Percentiles rank a stretch among this genome's conserved stretches.
Conservation (phyloP, 2,888 invertebrate species). For the Epiblema foenella region DNA sequence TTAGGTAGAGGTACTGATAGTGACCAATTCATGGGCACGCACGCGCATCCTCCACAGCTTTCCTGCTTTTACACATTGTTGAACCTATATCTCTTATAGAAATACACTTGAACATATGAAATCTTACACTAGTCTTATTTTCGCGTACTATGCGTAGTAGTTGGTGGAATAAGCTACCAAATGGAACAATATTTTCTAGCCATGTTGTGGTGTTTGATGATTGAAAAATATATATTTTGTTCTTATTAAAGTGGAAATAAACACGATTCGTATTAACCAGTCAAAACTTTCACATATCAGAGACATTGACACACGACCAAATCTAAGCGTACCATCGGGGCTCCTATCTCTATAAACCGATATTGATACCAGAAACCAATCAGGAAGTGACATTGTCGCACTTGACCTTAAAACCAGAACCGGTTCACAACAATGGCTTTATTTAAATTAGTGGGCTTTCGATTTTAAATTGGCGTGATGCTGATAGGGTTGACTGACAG, state of each 20-base stretch:
- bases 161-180: too few relatives aligned
- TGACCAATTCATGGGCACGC: background rate
- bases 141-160: too few relatives aligned
- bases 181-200: background rate
- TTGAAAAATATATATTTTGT: background rate
- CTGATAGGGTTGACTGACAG: constrained; percentile 29
- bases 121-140: too few relatives aligned
- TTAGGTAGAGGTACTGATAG: background rate
- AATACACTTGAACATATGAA: too few relatives aligned
- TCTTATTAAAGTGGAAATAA: background rate
- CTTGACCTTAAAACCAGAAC: constrained; percentile 43
- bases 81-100: too few relatives aligned
- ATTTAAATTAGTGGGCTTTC: constrained; percentile 37
- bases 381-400: constrained; percentile 44
- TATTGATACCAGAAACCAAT: constrained; percentile 33
- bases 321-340: constrained; percentile 34
- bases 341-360: constrained; percentile 27
- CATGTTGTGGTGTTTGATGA: background rate
- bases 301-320: constrained; percentile 30
- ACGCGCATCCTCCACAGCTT: background rate
- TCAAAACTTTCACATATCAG: constrained; percentile 7
- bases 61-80: background rate
- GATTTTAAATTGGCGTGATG: constrained; percentile 28
- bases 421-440: constrained; percentile 41
- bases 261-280: constrained; percentile 4